Percentiles rank a stretch among this genome's conserved stretches.
Conservation (phyloP, 1,140 invertebrate genomes). For the Trinorchestia longiramus region DNA sequence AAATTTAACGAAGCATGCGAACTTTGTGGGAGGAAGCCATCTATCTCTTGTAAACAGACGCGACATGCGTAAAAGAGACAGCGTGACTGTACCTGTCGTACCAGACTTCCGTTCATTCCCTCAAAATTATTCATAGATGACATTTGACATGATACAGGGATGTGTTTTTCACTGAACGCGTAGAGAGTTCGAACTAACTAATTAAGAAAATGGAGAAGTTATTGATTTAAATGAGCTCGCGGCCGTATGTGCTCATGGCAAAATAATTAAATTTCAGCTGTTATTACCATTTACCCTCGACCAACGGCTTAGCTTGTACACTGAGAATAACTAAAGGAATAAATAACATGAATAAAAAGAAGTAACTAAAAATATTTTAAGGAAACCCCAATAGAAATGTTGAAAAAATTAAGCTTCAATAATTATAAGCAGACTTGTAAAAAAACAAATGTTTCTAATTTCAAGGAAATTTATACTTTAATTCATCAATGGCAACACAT, state of each 20-base stretch:
- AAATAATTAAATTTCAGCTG: background rate
- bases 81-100: conserved; percentile 41
- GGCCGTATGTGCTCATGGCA: background rate
- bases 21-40: conserved; percentile 18
- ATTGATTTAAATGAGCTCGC: background rate
- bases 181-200: background rate
- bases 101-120: conserved; percentile 27
- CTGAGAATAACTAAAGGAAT: background rate
- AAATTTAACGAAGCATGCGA: conserved; percentile 20
- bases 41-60: conserved; percentile 23
- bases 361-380: background rate
- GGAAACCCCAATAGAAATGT: background rate
- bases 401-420: background rate
- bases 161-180: background rate
- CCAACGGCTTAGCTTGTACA: background rate
- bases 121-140: background rate
- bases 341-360: background rate
- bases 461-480: background rate
- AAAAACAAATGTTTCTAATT: background rate
- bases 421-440: background rate
- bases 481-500: background rate
- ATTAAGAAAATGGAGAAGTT: background rate
- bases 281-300: background rate
- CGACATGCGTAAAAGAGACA: conserved; percentile 47
- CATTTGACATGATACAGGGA: background rate